Evolutionary conservation across 2,888 invertebrate species (phyloP), one percentile per base, ranked within the genome.

Genomic region (Dione vanillae): DNA sequence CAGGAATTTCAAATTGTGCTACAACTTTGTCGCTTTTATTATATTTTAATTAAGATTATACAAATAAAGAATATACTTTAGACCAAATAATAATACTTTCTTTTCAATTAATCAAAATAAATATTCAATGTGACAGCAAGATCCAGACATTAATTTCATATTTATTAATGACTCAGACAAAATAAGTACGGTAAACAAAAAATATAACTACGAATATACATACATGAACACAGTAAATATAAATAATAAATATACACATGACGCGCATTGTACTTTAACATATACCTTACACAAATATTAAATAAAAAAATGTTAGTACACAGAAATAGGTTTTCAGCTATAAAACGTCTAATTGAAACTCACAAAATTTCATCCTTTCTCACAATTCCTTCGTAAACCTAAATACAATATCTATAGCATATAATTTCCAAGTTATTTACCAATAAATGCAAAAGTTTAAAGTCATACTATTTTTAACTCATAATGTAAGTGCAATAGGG

Each of bases 401-500:
- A 54, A 35, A 54, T n/a, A 54, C n/a, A 16, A 35, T 35, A 19
- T 5, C 40, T 27, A 14, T 51, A 54, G 7, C 14, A 41, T 41
- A 61, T 27, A 61, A n/a, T 45, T 61, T 45, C 6, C 27, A 61
- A 43, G 45, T 27, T 27, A 61, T 27, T 61, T 27, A 61, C 27
- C 61, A 61, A 45, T 35, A 61, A 61, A 61, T 45, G 61, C 61
- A 61, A 20, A 45, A 27, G 27, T 61, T n/a, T 45, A 43, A 27
- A 10, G 11, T 61, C 43, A 61, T 61, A 45, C 61, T 61, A 61
- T n/a, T 19, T 41, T 61, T 27, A n/a, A 59, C 10, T 59, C n/a
- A n/a, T 35, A 35, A 59, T 11, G 27, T 43, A 59, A 20, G 9
- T 27, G 40, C 20, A 19, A n/a, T n/a, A n/a, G n/a, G n/a, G n/a